Evolutionary conservation across 2,797 vertebrate genomes (phyloP).

Genomic region (Ispidina lecontei): DNA sequence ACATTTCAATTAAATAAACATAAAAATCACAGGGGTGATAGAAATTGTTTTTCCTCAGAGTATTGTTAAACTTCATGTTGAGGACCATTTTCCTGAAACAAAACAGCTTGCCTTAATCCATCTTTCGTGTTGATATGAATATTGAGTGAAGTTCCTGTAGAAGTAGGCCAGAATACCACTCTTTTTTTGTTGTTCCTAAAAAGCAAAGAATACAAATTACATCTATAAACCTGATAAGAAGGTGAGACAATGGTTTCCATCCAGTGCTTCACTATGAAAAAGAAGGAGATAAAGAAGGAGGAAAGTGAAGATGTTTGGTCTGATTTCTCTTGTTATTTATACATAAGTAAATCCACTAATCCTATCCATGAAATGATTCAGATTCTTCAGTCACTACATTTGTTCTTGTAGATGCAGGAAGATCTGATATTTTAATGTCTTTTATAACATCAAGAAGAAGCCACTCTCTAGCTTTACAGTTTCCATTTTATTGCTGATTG

Average conservation of each 20-base stretch:
- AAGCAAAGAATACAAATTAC: neutral
- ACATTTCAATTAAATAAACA: neutral
- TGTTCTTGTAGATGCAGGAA: neutral
- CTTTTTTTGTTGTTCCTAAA: neutral
- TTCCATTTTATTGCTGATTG: constrained; percentile 62
- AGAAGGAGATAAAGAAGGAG: neutral
- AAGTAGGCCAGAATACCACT: neutral
- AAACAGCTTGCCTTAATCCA: neutral
- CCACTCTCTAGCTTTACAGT: constrained; percentile 18
- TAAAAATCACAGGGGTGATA: neutral
- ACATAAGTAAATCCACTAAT: neutral
- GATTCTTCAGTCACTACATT: neutral
- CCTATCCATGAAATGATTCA: neutral
- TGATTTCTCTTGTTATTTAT: neutral
- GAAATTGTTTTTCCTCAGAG: neutral
- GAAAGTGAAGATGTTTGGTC: neutral
- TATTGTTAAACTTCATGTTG: neutral
- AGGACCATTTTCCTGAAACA: neutral
- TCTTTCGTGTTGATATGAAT: neutral
- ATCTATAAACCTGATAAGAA: neutral
- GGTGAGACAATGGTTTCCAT: neutral
- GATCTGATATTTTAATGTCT: neutral
- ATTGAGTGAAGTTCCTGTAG: neutral
- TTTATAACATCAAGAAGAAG: neutral
- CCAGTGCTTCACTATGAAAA: neutral